These are phyloP conservation scores for Cathartes aura DNA, from an alignment of 2,113 vertebrate species.

Conservation along the genomic window DNA sequence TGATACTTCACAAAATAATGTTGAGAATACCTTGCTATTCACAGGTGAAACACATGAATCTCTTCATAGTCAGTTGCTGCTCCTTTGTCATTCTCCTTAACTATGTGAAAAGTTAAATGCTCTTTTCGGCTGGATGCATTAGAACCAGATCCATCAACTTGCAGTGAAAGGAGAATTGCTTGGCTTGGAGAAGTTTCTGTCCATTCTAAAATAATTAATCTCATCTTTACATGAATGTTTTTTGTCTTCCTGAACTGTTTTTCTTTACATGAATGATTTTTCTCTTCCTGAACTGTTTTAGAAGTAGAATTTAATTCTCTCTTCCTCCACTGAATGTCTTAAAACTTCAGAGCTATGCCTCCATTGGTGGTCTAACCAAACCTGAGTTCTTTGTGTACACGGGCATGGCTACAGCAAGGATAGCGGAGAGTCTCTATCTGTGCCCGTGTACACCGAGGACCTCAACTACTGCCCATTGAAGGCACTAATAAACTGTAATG, in stretches of 20 bases:
- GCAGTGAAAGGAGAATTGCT: background rate
- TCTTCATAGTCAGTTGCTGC: background rate
- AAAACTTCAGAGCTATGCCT: background rate
- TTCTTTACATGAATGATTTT: background rate
- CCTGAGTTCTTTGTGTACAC: fast-evolving
- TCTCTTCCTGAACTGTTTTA: background rate
- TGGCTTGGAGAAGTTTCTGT: background rate
- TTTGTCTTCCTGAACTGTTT: background rate
- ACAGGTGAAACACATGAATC: background rate
- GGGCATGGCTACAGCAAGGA: background rate
- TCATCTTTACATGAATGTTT: background rate
- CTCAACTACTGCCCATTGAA: background rate
- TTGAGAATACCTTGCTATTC: background rate
- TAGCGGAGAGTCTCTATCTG: background rate
- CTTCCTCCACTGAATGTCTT: background rate
- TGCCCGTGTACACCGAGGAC: background rate
- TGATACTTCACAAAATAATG: background rate
- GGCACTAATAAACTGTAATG: background rate
- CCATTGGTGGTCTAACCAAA: background rate
- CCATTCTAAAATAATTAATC: background rate
- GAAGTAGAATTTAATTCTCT: background rate
- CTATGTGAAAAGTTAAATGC: background rate
- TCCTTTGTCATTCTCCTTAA: background rate
- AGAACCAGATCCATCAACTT: background rate
- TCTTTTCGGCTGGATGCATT: background rate